These are phyloP conservation scores for Rhingia campestris DNA, from an alignment of 2,888 invertebrate species.

Conservation along the genomic window DNA sequence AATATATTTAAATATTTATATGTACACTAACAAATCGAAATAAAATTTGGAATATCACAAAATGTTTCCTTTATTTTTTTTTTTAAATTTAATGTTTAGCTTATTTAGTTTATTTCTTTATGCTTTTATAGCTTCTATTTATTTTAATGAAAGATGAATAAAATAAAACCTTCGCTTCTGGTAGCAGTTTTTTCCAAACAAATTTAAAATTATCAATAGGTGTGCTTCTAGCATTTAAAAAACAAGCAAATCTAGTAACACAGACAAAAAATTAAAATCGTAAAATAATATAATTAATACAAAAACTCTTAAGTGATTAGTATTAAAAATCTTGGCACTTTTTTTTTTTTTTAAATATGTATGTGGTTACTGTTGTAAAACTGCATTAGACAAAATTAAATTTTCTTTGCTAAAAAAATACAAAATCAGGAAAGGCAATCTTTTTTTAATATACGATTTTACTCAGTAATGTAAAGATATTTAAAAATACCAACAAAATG, in stretches of 20 bases:
- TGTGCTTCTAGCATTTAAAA: slow-evolving; percentile 14
- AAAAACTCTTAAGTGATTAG: slow-evolving; percentile 39
- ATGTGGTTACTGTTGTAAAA: slow-evolving; percentile 25
- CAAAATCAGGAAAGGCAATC: slow-evolving; percentile 32
- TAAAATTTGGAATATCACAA: slow-evolving; percentile 81
- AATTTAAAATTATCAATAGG: slow-evolving; percentile 1
- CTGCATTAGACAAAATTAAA: slow-evolving; percentile 4
- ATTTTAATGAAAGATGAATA: background rate
- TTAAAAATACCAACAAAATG: slow-evolving; percentile 36
- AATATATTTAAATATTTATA: slow-evolving; percentile 75
- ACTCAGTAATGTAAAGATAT: slow-evolving; percentile 9
- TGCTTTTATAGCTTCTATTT: slow-evolving; percentile 23
- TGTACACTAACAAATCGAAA: slow-evolving; percentile 62
- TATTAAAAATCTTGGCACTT: slow-evolving; percentile 64
- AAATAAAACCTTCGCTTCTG: background rate
- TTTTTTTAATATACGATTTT: background rate
- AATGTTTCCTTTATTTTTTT: slow-evolving; percentile 76
- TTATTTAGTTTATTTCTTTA: slow-evolving; percentile 9
- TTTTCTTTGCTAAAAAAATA: slow-evolving; percentile 14
- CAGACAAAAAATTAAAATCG: slow-evolving; percentile 38
- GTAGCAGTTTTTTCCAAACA: background rate
- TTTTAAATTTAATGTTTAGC: slow-evolving; percentile 5
- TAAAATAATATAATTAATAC: slow-evolving; percentile 14
- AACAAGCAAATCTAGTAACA: slow-evolving; percentile 55
- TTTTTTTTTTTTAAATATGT: slow-evolving; percentile 14